phyloP scores from a whole-genome alignment of 35 echinoderm and acorn worm genomes.

The Hemicentrotus pulcherrimus region DNA sequence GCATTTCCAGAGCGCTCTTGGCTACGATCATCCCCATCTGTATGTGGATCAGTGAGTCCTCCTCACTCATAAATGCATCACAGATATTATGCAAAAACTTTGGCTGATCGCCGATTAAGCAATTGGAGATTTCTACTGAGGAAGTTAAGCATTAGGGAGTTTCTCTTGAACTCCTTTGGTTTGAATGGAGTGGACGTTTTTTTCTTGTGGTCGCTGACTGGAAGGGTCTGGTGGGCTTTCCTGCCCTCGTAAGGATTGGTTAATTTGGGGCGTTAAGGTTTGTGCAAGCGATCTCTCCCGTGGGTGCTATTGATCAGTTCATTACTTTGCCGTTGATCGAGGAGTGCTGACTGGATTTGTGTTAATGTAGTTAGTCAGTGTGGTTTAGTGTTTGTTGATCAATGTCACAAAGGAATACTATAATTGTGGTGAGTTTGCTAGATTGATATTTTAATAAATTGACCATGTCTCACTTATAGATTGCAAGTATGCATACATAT shows the following conservation, averaged over 20 bases:
- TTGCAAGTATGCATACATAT: too few species aligned
- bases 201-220: background rate
- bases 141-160: background rate
- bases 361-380: background rate
- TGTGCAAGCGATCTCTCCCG: background rate
- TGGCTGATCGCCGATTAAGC: background rate
- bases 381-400: background rate
- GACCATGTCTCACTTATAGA: too few species aligned
- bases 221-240: background rate
- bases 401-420: background rate
- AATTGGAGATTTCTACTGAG: background rate
- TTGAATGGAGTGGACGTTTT: background rate
- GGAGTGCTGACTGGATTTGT: background rate
- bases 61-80: background rate
- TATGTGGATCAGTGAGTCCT: background rate
- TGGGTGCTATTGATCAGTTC: background rate
- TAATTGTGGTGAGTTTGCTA: background rate
- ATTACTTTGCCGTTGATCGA: background rate
- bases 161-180: background rate
- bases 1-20: background rate
- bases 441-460: too few species aligned
- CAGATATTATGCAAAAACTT: background rate
- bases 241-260: slow-evolving; percentile 8
- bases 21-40: background rate
- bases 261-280: background rate